Percentiles rank a stretch among this genome's conserved stretches.
These are phyloP conservation scores for Epinotia nisella DNA, from an alignment of 2,888 invertebrate genomes.

Conservation along the genomic window DNA sequence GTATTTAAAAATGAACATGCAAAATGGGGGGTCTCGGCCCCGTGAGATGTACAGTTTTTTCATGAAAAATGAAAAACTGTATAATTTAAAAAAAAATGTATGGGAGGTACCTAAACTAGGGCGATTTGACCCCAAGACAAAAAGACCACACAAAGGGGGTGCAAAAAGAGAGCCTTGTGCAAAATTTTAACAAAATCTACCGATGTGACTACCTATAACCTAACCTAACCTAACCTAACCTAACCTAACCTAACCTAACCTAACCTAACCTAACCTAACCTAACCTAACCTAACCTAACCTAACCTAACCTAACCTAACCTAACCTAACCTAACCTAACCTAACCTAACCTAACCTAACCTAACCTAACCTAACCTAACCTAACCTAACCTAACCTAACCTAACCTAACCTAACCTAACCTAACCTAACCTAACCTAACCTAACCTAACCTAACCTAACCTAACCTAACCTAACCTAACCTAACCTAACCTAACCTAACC, in stretches of 20 bases:
- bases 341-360: constrained; percentile 22
- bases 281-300: constrained; percentile 22
- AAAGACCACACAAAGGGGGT: no score
- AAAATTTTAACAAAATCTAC: no score
- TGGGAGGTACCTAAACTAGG: no score
- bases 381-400: constrained; percentile 44
- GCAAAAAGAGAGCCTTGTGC: no score
- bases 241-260: constrained; percentile 22
- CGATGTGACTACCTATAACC: no score
- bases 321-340: constrained; percentile 22
- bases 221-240: constrained; percentile 20
- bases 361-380: constrained; percentile 29
- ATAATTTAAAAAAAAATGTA: no score
- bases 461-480: constrained; percentile 22
- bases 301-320: constrained; percentile 17
- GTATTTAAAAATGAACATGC: no score
- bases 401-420: constrained; percentile 39
- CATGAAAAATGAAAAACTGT: no score
- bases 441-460: constrained; percentile 36
- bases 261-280: constrained; percentile 22
- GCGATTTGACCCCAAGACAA: no score
- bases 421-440: constrained; percentile 33
- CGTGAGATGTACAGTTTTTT: no score
- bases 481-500: constrained; percentile 22
- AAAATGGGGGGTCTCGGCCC: no score